A percentile compares a stretch with the other conserved stretches of the same genome.
phyloP scores from a whole-genome alignment of 2,797 vertebrate genomes.

The Botia almorhae region DNA sequence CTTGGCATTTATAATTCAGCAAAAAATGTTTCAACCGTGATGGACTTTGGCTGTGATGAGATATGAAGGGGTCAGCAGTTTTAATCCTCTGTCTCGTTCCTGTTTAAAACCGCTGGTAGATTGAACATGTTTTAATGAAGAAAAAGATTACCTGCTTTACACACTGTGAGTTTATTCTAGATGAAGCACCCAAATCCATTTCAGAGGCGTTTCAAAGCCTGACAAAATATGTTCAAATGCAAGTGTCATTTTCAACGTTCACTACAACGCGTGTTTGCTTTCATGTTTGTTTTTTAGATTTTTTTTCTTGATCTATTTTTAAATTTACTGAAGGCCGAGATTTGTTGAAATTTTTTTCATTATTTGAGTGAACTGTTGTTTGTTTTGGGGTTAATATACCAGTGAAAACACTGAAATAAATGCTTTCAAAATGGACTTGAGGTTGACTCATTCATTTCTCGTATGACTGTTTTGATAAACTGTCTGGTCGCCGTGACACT shows the following conservation, averaged over 20 bases:
- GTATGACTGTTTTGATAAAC: constrained; percentile 50
- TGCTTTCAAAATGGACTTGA: constrained; percentile 18
- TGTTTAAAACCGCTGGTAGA: not conserved
- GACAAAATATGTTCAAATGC: not conserved
- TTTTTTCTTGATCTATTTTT: not conserved
- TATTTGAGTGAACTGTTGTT: constrained; percentile 10
- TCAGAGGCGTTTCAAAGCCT: not conserved
- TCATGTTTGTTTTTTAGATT: not conserved
- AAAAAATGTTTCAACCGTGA: no score
- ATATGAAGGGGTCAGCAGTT: no score
- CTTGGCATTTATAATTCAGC: no score
- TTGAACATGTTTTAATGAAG: not conserved
- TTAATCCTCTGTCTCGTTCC: no score
- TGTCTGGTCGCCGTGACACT: constrained; percentile 21
- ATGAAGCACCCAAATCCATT: not conserved
- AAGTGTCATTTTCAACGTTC: not conserved
- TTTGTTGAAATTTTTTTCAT: not conserved
- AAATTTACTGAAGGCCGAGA: not conserved
- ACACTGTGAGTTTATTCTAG: not conserved
- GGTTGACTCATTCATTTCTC: constrained; percentile 40
- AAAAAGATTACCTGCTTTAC: not conserved
- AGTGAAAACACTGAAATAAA: constrained; percentile 34
- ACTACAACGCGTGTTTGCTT: not conserved
- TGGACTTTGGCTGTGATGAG: no score
- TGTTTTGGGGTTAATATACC: constrained; percentile 17